Conservation (phyloP, 2,888 invertebrate species). For the Hedya salicella region DNA sequence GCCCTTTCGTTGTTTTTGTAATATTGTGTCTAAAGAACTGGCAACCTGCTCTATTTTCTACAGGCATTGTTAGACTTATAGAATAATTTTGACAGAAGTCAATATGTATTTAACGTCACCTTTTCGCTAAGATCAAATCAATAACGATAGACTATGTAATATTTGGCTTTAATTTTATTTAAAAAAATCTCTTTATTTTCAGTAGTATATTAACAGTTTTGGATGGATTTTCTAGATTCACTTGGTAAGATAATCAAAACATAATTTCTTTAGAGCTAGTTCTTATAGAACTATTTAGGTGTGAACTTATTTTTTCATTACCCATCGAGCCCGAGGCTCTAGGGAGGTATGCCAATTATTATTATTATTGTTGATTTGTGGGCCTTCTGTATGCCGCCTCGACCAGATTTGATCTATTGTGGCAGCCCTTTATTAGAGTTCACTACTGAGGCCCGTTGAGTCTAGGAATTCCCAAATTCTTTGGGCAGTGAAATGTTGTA, state of each 20-base stretch:
- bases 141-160: conserved; percentile 55
- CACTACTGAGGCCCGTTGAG: too few species aligned
- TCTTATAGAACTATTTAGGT: too few species aligned
- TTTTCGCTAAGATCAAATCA: conserved; percentile 49
- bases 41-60: background rate
- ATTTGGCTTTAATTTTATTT: conserved; percentile 29
- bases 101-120: background rate
- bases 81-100: background rate
- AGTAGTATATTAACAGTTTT: conserved; percentile 44
- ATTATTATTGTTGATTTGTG: too few species aligned
- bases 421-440: too few species aligned
- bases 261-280: background rate
- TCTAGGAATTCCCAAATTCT: too few species aligned
- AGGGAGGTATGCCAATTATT: too few species aligned
- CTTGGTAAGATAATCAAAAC: conserved; percentile 57
- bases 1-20: too few species aligned
- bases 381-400: too few species aligned
- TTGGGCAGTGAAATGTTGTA: too few species aligned
- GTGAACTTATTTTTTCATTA: too few species aligned
- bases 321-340: too few species aligned
- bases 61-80: background rate
- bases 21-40: background rate
- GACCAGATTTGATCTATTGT: too few species aligned
- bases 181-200: background rate
- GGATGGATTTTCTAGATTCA: conserved; percentile 73